Evolutionary conservation across 1,140 invertebrate genomes (phyloP).

Genomic region (Drosophila takahashii): DNA sequence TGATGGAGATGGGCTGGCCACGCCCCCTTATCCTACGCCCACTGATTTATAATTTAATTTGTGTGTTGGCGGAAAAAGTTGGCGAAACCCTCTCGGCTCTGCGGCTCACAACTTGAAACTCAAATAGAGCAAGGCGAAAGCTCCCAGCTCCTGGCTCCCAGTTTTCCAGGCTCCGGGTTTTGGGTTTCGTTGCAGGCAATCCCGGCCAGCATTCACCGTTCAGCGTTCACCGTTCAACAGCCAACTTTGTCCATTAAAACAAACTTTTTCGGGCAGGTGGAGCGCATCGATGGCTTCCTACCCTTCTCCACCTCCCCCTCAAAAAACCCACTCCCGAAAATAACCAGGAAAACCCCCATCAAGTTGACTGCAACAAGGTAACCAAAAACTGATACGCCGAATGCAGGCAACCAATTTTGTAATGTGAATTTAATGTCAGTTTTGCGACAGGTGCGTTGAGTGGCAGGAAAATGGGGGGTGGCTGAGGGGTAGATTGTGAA

Average conservation of each 20-base stretch:
- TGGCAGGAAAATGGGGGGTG: slow-evolving; percentile 18
- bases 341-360: neutral
- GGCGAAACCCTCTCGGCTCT: slow-evolving; percentile 34
- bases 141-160: neutral
- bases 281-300: slow-evolving; percentile 75
- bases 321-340: neutral
- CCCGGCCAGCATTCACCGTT: slow-evolving; percentile 51
- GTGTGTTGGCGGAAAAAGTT: slow-evolving; percentile 56
- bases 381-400: slow-evolving; percentile 74
- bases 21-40: slow-evolving; percentile 7
- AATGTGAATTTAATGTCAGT: slow-evolving; percentile 82
- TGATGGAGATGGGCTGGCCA: slow-evolving; percentile 9
- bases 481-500: neutral
- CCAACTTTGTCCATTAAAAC: slow-evolving; percentile 79
- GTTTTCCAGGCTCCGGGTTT: slow-evolving; percentile 1
- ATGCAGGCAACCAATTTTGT: slow-evolving; percentile 79
- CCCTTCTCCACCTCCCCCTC: neutral
- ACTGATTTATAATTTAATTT: slow-evolving; percentile 79
- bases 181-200: slow-evolving; percentile 31
- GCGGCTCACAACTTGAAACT: slow-evolving; percentile 54
- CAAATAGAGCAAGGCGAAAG: slow-evolving; percentile 53
- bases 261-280: slow-evolving; percentile 75
- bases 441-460: slow-evolving; percentile 76
- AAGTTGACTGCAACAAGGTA: slow-evolving; percentile 38
- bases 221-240: slow-evolving; percentile 38